phyloP scores from a whole-genome alignment of 2,888 invertebrate species.

The Drosophila emarginata region DNA sequence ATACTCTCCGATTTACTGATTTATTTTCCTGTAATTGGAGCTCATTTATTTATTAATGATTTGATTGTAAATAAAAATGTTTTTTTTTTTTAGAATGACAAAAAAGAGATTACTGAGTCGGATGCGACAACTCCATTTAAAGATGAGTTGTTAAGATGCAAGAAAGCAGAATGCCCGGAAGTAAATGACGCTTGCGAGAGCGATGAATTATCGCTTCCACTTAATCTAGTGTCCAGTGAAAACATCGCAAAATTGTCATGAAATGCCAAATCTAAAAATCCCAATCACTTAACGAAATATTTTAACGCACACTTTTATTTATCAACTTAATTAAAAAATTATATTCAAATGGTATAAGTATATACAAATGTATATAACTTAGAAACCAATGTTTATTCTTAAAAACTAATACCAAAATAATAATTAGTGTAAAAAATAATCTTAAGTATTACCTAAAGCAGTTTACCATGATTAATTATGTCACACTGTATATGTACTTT shows the following conservation, averaged over 20 bases:
- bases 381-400: constrained; percentile 59
- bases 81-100: constrained; percentile 52
- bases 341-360: constrained; percentile 34
- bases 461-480: constrained; percentile 36
- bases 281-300: constrained; percentile 45
- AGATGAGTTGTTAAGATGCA: constrained; percentile 64
- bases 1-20: too few species aligned
- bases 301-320: constrained; percentile 63
- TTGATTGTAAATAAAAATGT: too few species aligned
- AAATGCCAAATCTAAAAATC: constrained; percentile 70
- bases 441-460: constrained; percentile 38
- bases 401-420: constrained; percentile 77
- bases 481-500: constrained; percentile 55
- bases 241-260: constrained; percentile 75
- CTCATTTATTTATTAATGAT: too few species aligned
- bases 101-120: constrained; percentile 55
- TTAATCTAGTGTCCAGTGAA: constrained; percentile 78
- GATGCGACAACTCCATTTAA: constrained; percentile 57
- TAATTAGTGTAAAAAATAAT: constrained; percentile 41
- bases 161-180: constrained; percentile 61
- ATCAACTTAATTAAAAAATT: constrained; percentile 45
- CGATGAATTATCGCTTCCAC: constrained; percentile 72
- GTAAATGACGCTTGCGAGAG: constrained; percentile 60
- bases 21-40: too few species aligned
- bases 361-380: constrained; percentile 46